phyloP scores from a whole-genome alignment of 2,888 invertebrate species.

The Nasonovia ribisnigri region DNA sequence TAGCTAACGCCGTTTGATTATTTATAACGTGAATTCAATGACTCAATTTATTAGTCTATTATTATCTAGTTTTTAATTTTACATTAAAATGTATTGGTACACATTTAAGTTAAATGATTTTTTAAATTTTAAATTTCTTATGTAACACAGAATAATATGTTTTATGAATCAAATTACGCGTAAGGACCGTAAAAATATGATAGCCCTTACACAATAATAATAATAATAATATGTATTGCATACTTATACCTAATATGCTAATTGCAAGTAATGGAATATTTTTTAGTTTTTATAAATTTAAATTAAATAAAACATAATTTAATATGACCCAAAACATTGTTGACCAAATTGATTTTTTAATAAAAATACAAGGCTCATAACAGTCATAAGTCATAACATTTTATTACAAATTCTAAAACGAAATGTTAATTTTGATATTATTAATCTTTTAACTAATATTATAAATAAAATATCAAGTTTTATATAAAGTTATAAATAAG shows the following conservation, averaged over 20 bases:
- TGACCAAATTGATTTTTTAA: background rate
- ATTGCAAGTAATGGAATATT: background rate
- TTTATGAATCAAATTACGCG: background rate
- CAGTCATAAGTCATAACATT: background rate
- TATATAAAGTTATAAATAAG: background rate
- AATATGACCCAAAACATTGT: background rate
- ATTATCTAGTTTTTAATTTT: background rate
- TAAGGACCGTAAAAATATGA: background rate
- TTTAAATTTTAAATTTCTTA: background rate
- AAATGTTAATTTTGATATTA: background rate
- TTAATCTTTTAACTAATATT: background rate
- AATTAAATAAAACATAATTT: background rate
- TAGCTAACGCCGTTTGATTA: slow-evolving; percentile 16
- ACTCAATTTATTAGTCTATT: background rate
- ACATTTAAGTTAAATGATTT: background rate
- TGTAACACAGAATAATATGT: background rate
- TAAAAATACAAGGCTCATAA: background rate
- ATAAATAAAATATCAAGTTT: slow-evolving; percentile 2
- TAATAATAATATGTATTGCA: background rate
- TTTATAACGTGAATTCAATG: background rate
- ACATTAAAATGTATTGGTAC: background rate
- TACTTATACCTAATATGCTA: background rate
- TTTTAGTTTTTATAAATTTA: background rate
- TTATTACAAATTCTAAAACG: background rate
- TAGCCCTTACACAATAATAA: background rate